phyloP scores from a whole-genome alignment of 2,113 vertebrate species.

The Pleuronectes platessa region DNA sequence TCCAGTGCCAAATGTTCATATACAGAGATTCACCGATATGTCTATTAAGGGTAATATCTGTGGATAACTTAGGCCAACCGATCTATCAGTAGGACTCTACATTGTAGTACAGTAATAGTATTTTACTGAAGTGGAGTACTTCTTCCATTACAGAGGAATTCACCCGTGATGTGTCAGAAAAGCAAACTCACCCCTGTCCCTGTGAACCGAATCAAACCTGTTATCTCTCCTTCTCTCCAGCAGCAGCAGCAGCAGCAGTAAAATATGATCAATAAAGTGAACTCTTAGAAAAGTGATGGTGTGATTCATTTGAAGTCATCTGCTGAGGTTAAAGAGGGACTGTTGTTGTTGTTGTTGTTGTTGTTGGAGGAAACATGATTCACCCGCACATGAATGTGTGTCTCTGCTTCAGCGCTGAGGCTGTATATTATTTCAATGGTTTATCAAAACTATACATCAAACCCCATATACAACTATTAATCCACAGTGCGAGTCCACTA shows the following conservation, averaged over 20 bases:
- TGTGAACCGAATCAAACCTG: conserved; percentile 24
- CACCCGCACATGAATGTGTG: conserved; percentile 13
- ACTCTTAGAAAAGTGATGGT: not conserved
- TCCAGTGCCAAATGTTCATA: too few species aligned
- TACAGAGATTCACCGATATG: too few species aligned
- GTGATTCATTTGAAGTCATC: conserved; percentile 36
- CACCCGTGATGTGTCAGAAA: not conserved
- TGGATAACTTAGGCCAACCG: too few species aligned
- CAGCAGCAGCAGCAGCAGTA: not conserved
- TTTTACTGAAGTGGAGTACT: not conserved
- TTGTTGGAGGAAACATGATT: conserved; percentile 9
- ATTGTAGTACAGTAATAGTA: too few species aligned
- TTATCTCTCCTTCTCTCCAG: not conserved
- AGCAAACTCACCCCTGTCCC: not conserved
- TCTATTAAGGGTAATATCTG: too few species aligned
- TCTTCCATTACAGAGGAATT: not conserved
- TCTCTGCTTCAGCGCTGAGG: not conserved
- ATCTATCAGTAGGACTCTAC: too few species aligned
- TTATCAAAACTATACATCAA: conserved; percentile 3
- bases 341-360: conserved; percentile 6
- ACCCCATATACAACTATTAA: not conserved
- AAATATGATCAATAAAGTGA: conserved; percentile 52
- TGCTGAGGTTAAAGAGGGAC: conserved; percentile 37
- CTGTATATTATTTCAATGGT: not conserved
- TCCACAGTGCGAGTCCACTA: not conserved